Conservation (phyloP, 2,888 invertebrate species). For the Heliconius charithonia region DNA sequence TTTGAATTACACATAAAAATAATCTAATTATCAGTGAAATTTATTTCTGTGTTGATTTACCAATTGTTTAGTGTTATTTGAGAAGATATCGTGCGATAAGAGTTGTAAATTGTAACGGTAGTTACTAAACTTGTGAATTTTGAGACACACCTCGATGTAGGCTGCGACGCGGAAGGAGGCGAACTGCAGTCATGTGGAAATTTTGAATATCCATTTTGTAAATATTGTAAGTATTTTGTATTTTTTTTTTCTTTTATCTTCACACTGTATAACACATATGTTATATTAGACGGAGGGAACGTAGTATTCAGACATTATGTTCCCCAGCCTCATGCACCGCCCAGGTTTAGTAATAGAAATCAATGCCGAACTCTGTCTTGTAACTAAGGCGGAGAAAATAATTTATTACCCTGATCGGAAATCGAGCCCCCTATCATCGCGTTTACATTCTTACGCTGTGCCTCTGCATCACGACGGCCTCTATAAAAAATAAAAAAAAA, state of each 20-base stretch:
- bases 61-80: conserved; percentile 43
- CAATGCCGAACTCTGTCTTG: background rate
- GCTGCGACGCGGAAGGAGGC: conserved; percentile 61
- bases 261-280: background rate
- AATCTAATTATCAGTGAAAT: conserved; percentile 36
- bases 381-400: background rate
- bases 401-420: background rate
- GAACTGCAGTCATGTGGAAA: conserved; percentile 66
- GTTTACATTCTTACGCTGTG: no score
- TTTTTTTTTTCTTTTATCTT: background rate
- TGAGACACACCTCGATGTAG: conserved; percentile 68
- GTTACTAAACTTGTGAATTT: conserved; percentile 68
- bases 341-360: background rate
- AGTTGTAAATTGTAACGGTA: conserved; percentile 65
- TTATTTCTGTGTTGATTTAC: conserved; percentile 11
- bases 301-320: background rate
- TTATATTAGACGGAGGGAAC: background rate
- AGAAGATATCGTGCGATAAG: conserved; percentile 48
- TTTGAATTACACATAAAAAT: conserved; percentile 42
- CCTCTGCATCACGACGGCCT: background rate
- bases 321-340: background rate
- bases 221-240: conserved; percentile 49
- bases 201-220: conserved; percentile 49
- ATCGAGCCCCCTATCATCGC: background rate
- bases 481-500: no score